phyloP scores from a whole-genome alignment of 1,140 invertebrate genomes.

The Drosophila nannoptera region DNA sequence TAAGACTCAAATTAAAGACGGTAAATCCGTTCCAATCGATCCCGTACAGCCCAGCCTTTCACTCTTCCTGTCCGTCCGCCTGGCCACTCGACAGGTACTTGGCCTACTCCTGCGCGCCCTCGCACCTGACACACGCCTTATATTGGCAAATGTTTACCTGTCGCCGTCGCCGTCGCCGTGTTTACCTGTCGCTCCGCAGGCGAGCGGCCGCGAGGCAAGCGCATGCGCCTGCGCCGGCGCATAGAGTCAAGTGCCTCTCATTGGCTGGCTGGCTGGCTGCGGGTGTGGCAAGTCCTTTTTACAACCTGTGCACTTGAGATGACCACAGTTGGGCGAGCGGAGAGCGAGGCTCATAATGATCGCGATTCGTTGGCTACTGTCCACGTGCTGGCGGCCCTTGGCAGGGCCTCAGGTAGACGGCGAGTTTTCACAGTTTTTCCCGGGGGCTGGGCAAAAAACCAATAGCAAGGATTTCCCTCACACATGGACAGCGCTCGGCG shows the following conservation, averaged over 20 bases:
- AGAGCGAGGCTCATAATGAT: slow-evolving; percentile 31
- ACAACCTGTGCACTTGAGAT: slow-evolving; percentile 71
- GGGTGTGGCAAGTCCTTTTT: slow-evolving; percentile 47
- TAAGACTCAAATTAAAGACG: too few species aligned
- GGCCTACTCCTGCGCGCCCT: slow-evolving; percentile 13
- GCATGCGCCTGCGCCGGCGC: slow-evolving; percentile 59
- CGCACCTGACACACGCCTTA: slow-evolving; percentile 60
- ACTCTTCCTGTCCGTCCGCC: background rate
- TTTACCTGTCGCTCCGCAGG: slow-evolving; percentile 56
- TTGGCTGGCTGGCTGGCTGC: background rate
- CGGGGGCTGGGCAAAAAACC: slow-evolving; percentile 52
- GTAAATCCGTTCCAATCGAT: too few species aligned
- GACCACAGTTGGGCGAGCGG: slow-evolving; percentile 48
- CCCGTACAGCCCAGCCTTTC: too few species aligned
- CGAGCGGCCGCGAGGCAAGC: slow-evolving; percentile 12
- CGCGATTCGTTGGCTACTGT: slow-evolving; percentile 37
- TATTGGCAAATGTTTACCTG: slow-evolving; percentile 76
- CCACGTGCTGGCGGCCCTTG: slow-evolving; percentile 46
- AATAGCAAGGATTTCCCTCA: slow-evolving; percentile 54
- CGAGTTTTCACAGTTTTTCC: slow-evolving; percentile 15
- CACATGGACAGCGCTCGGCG: slow-evolving; percentile 38
- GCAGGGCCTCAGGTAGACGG: slow-evolving; percentile 14
- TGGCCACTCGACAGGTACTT: slow-evolving; percentile 45
- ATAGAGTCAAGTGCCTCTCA: slow-evolving; percentile 65
- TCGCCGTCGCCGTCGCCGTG: slow-evolving; percentile 37